Base-by-base conservation (phyloP, 2,888 invertebrate species). In the Julus scandinavius region DNA sequence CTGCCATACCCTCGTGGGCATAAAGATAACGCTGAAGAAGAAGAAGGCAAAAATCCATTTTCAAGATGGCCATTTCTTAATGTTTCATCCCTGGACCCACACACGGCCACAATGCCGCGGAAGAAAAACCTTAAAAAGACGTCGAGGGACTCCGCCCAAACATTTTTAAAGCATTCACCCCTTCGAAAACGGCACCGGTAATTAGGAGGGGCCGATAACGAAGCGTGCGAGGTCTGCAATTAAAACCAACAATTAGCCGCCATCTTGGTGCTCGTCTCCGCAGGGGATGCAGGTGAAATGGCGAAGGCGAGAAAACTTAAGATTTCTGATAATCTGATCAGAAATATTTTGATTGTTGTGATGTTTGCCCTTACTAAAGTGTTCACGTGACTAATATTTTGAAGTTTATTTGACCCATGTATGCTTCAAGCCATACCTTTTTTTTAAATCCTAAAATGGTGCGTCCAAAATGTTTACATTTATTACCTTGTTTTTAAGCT, bases 1-100 rank as follows among this genome's bases (percentile, higher is more conserved):
- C 85, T 85, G 85, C 85, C 85, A 85, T 85, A 85, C 85, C 85
- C 85, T 85, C 41, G 20, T 85, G 85, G 85, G 41, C 85, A 85
- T 85, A 41, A 85, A 85, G 85, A 85, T 85, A 85, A 85, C 2
- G 49, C 7, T 11, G 4, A 72, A 72, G 72, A 72, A 85, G 49
- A 13, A n/a, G 4, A 72, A 72, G 72, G 41, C 85, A 17, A 45
- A 85, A 85, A 85, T 85, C 85, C 85, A 85, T 85, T 85, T 85
- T n/a, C 5, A 54, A n/a, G 20, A 40, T 4, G n/a, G 85, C 6
- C 49, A 6, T 20, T 85, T 41, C 1, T 85, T n/a, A 5, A 29
- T 11, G 5, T 11, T 45, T 45, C 7, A 7, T 45, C 58, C 58
- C 58, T 0, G 17, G 45, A 45, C 58, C 58, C 17, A n/a, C 17